phyloP scores from a whole-genome alignment of 2,113 vertebrate genomes.

The Chaenogobius annularis region DNA sequence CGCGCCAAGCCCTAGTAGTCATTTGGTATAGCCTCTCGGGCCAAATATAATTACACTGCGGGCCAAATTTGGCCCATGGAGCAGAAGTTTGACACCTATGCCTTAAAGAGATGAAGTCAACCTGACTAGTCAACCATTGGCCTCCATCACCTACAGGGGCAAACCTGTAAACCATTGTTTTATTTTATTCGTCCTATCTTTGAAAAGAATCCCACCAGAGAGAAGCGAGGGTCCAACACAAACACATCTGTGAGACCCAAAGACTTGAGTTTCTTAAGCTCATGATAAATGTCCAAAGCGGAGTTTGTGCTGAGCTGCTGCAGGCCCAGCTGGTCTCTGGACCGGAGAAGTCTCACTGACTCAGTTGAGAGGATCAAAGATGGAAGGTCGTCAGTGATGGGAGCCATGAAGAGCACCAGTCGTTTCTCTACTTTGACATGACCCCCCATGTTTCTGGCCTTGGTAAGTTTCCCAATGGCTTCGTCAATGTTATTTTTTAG shows the following conservation, averaged over 20 bases:
- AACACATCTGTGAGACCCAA: conserved; percentile 53
- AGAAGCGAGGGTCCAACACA: conserved; percentile 16
- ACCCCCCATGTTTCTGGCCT: conserved; percentile 1
- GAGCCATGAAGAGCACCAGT: not conserved
- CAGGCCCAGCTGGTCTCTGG: conserved; percentile 12
- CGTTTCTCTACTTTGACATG: conserved; percentile 14
- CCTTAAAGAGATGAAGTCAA: too few species aligned
- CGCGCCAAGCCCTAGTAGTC: too few species aligned
- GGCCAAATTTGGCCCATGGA: too few species aligned
- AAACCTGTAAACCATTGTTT: too few species aligned
- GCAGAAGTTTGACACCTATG: too few species aligned
- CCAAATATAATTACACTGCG: too few species aligned
- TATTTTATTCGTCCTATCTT: not conserved
- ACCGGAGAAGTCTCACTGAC: not conserved
- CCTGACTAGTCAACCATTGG: too few species aligned
- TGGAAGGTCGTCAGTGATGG: fast-evolving
- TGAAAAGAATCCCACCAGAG: conserved; percentile 12
- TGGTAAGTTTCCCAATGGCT: conserved; percentile 15
- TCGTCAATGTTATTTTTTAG: conserved; percentile 40
- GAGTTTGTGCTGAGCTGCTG: not conserved
- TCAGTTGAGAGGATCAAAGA: fast-evolving
- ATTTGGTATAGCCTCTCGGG: too few species aligned
- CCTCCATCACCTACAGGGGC: too few species aligned
- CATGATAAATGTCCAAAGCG: not conserved
- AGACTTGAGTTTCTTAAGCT: conserved; percentile 27